Evolutionary conservation across 2,797 vertebrate species (phyloP), one percentile per base, ranked within the genome.

Genomic region (Antennarius maculatus): DNA sequence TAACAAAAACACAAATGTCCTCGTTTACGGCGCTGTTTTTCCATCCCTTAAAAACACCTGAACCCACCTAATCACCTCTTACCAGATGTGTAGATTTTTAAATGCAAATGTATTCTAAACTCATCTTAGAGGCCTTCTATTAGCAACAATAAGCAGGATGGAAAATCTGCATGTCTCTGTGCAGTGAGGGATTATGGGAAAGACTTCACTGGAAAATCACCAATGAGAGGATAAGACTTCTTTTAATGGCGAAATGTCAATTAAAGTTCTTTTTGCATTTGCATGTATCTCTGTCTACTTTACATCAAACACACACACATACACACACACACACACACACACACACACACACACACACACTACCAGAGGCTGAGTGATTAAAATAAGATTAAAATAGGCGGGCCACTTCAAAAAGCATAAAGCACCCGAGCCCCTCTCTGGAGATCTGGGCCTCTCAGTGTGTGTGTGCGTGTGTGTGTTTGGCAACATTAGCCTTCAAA

Each of bases 341-440:
- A 41, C 15, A 58, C 61, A 49, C 58, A 63, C 42, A 58, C 42
- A 56, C 66, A 51, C 28, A 56, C 27, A 43, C 37, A 46, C 15
- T 61, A 51, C 61, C 43, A 62, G 70, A 62, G 69, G 82, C 55
- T 45, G 41, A 64, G 68, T 84, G 77, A 84, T 80, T 86, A 91
- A 85, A 85, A 88, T 75, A 54, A 89, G 86, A 89, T 90, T 88
- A 89, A 85, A 90, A 83, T 69, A 85, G 82, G 83, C 80, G 46
- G 77, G 78, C 66, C 80, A 72, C 84, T 80, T 88, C 80, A 86
- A 84, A 86, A 76, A 81, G 65, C 83, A 79, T 83, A 79, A 87
- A 76, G 86, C 78, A 83, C 68, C 79, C 74, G 60, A 50, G 34
- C 45, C 53, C 55, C 46, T 85, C 81, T 77, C 71, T 66, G 52